phyloP scores from a whole-genome alignment of 2,888 invertebrate genomes.

The Erebia epiphron region DNA sequence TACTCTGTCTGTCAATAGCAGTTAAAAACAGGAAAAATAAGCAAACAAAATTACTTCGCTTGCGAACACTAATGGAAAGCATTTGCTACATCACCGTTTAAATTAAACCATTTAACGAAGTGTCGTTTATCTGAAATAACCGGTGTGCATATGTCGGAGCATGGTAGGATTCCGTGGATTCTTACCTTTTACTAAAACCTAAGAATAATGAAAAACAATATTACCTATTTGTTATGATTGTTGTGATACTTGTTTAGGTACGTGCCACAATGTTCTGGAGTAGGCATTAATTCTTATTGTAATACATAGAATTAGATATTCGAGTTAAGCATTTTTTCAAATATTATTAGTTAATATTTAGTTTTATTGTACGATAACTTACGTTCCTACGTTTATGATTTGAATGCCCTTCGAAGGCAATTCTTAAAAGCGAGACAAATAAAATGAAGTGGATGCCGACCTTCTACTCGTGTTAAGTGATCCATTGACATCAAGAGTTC shows the following conservation, averaged over 20 bases:
- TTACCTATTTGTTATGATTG: too few relatives aligned
- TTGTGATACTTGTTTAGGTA: too few relatives aligned
- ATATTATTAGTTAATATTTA: neutral
- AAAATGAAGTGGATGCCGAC: slow-evolving; percentile 28
- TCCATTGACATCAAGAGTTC: slow-evolving; percentile 31
- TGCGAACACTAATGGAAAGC: slow-evolving; percentile 3
- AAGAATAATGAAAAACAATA: too few relatives aligned
- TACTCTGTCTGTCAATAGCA: too few relatives aligned
- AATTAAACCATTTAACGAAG: neutral
- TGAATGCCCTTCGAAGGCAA: slow-evolving; percentile 18
- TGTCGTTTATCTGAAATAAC: neutral
- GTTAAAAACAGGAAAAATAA: neutral
- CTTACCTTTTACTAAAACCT: too few relatives aligned
- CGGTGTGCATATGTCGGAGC: too few relatives aligned
- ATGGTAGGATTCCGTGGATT: too few relatives aligned
- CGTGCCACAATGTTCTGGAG: too few relatives aligned
- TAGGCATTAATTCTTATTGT: too few relatives aligned
- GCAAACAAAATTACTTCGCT: slow-evolving; percentile 7
- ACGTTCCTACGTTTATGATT: neutral
- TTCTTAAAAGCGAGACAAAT: slow-evolving; percentile 21
- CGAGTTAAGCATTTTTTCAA: too few relatives aligned
- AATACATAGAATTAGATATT: too few relatives aligned
- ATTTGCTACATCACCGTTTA: slow-evolving; percentile 7
- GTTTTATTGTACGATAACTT: too few relatives aligned
- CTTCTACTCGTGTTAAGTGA: slow-evolving; percentile 26